These are phyloP conservation scores for Tapirus indicus DNA, from an alignment of 2,797 vertebrate genomes.

Conservation along the genomic window DNA sequence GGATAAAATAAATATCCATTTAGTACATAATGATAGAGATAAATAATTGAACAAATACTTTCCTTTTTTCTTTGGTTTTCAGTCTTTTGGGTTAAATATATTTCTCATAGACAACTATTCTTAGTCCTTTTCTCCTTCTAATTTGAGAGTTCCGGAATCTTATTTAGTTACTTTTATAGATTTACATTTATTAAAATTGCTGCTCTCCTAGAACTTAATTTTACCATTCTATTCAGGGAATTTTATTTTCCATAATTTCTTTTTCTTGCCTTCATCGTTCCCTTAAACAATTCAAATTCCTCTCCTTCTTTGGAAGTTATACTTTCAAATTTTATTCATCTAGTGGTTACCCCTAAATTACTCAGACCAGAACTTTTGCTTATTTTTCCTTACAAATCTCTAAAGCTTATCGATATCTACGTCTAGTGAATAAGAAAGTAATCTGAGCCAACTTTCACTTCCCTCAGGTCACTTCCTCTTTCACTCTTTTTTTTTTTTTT, in stretches of 20 bases:
- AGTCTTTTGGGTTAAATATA: not conserved
- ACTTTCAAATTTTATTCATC: not conserved
- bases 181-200: conserved; percentile 36
- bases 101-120: not conserved
- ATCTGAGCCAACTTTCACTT: conserved; percentile 10
- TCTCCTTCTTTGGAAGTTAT: not conserved
- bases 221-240: not conserved
- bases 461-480: not conserved
- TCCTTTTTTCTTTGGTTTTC: not conserved
- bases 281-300: not conserved
- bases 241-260: conserved; percentile 11
- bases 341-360: not conserved
- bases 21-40: not conserved
- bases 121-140: not conserved
- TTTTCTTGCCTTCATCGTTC: not conserved
- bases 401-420: not conserved
- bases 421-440: not conserved
- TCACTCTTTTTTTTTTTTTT: not conserved
- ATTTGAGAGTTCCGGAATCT: conserved; percentile 43
- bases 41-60: not conserved
- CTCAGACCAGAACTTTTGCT: not conserved
- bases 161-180: conserved; percentile 14
- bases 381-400: not conserved
- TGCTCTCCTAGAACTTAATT: conserved; percentile 23
- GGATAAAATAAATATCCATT: conserved; percentile 6